Evolutionary conservation across 2,113 vertebrate genomes (phyloP), one percentile per base, ranked within the genome.

Genomic region (Gallinago media): DNA sequence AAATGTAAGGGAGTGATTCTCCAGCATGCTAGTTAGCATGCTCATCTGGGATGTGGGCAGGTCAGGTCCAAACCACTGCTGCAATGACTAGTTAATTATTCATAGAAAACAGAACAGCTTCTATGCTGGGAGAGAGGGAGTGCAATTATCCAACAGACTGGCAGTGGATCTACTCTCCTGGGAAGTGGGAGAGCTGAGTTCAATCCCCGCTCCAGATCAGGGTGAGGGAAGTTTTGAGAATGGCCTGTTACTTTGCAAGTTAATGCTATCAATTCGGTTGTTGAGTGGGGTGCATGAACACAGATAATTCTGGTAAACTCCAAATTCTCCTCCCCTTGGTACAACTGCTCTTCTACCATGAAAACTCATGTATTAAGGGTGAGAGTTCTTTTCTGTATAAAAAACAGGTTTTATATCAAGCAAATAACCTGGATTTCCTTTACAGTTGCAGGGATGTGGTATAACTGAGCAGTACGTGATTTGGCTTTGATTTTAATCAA

Each of bases 51-150:
- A 62, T 88, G 91, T 94, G 63, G 25, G 25, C 32, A 73, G 86
- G 61, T 66, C 50, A 50, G 16, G 55, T 88, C 74, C 50, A 47
- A 96, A 91, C 50, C 59, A 71, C 52, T 75, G n/a, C 89, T 87
- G 68, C 87, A 91, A 55, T 9, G 27, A 81, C 21, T 79, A 23
- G 34, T 96, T 89, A 96, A 96, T 97, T 96, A 97, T 96, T 96
- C 32, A 97, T 95, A 75, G 8, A 68, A 56, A 92, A 62, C 21
- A 85, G 63, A 87, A 68, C 47, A 82, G 84, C 87, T 91, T 96
- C 82, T 92, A 1, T 26, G n/a, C n/a, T n/a, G n/a, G 59, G 65
- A 89, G 32, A 46, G 38, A 88, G 8, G 44, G 34, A 81, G 32
- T 2, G 11, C 85, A 96, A 94, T 97, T 97, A 94, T 49, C 58